These are phyloP conservation scores for Trachops cirrhosus DNA, from an alignment of 2,797 vertebrate genomes.

Conservation along the genomic window DNA sequence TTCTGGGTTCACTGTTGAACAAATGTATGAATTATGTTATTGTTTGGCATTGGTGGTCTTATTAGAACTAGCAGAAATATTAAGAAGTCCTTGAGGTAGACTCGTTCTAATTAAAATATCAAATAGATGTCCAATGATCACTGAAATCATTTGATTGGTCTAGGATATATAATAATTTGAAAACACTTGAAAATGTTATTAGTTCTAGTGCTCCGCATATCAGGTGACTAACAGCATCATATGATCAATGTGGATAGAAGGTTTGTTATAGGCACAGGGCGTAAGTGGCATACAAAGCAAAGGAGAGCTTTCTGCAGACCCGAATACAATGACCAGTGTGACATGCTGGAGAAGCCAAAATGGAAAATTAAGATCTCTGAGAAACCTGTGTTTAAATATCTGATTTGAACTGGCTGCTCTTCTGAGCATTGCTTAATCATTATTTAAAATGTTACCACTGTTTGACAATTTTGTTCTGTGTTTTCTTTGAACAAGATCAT, in stretches of 20 bases:
- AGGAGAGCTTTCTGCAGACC: not conserved
- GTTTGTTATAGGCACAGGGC: not conserved
- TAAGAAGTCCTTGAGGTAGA: conserved; percentile 21
- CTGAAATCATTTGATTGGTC: conserved; percentile 24
- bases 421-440: not conserved
- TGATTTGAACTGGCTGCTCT: not conserved
- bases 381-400: not conserved
- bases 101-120: conserved; percentile 55
- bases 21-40: conserved; percentile 19
- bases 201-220: conserved; percentile 27
- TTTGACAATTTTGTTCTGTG: conserved; percentile 1
- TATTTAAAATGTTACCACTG: conserved; percentile 43
- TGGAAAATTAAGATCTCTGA: not conserved
- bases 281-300: not conserved
- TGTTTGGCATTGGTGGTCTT: not conserved
- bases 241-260: not conserved
- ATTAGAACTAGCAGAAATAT: not conserved
- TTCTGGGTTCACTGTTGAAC: not conserved
- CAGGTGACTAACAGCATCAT: not conserved
- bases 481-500: conserved; percentile 17
- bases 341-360: not conserved
- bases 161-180: conserved; percentile 32
- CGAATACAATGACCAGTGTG: not conserved
- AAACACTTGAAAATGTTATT: conserved; percentile 47
- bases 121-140: conserved; percentile 35